Evolutionary conservation across 2,113 vertebrate genomes (phyloP).

Genomic region (Struthidea cinerea): DNA sequence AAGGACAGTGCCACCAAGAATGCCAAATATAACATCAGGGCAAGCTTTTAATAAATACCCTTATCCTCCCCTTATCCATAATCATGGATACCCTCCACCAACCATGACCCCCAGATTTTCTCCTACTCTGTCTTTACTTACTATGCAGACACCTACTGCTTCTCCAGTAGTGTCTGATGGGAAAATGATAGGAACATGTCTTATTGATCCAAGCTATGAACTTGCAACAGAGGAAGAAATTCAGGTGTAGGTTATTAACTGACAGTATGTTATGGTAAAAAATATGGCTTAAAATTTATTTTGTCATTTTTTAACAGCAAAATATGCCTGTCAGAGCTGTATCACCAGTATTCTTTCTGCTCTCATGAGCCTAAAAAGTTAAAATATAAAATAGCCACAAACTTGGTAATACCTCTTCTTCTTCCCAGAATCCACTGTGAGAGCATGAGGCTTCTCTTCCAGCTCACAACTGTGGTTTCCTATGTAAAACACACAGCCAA

Average conservation of each 20-base stretch:
- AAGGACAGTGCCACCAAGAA: slow-evolving; percentile 80
- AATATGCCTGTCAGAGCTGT: neutral
- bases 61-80: slow-evolving; percentile 69
- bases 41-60: slow-evolving; percentile 69
- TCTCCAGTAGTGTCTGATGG: slow-evolving; percentile 75
- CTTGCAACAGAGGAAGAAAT: slow-evolving; percentile 77
- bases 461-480: neutral
- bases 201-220: slow-evolving; percentile 51
- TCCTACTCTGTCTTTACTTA: slow-evolving; percentile 83
- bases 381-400: neutral
- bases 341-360: neutral
- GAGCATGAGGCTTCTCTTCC: neutral
- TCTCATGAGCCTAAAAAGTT: neutral
- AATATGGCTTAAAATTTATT: neutral
- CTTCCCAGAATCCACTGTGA: neutral
- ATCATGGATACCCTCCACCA: slow-evolving; percentile 70
- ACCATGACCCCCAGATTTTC: slow-evolving; percentile 82
- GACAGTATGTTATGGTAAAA: neutral
- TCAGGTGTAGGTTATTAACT: slow-evolving; percentile 67
- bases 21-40: slow-evolving; percentile 66
- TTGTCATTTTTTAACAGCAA: neutral
- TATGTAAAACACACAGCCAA: neutral
- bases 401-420: neutral
- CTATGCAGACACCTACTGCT: slow-evolving; percentile 71
- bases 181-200: slow-evolving; percentile 56